Base-by-base conservation (phyloP, 2,797 vertebrate species). In the Anolis apletophallus region DNA sequence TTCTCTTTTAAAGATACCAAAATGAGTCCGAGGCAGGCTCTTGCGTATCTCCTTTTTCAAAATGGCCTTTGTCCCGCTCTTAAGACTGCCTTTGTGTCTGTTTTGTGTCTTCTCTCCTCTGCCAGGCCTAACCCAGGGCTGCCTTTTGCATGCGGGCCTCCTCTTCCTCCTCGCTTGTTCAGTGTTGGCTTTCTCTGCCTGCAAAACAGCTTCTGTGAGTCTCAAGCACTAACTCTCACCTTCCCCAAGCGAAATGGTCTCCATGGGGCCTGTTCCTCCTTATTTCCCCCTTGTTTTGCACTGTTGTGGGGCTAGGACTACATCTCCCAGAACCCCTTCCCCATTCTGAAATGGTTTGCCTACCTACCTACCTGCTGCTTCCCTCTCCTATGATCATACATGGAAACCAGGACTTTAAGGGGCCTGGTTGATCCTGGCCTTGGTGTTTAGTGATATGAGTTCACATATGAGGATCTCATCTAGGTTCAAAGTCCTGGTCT, bases 61-160 rank as follows among this genome's bases (percentile, higher is more conserved):
- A 40, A 59, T n/a, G 69, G n/a, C 34, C 46, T 6, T 46, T 6
- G 5, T 46, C 0, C 32, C 9, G 26, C n/a, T 19, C 71, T 32
- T 54, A 52, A 61, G 74, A 54, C 54, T 52, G 52, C 29, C 80
- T 72, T 13, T 71, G 72, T 72, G 19, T 29, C 19, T 85, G 54
- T 77, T 55, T 76, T 80, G 76, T 72, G 72, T 76, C 73, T 75
- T 40, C 54, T 55, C 69, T 23, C 23, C 52, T 64, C 36, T 69
- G 78, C 78, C 40, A 76, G 71, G 72, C 23, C 67, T 87, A 79
- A 73, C 7, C 1, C n/a, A 64, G 81, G n/a, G 74, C n/a, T 83
- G 73, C 67, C 67, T 78, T 72, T 87, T 71, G 61, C 54, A 16
- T 40, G 52, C 32, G 34, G 11, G 61, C 26, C 10, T 64, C 61